Percentiles rank a stretch among this genome's conserved stretches.
Evolutionary conservation across 2,113 vertebrate species (phyloP).

Genomic region (Apus apus): DNA sequence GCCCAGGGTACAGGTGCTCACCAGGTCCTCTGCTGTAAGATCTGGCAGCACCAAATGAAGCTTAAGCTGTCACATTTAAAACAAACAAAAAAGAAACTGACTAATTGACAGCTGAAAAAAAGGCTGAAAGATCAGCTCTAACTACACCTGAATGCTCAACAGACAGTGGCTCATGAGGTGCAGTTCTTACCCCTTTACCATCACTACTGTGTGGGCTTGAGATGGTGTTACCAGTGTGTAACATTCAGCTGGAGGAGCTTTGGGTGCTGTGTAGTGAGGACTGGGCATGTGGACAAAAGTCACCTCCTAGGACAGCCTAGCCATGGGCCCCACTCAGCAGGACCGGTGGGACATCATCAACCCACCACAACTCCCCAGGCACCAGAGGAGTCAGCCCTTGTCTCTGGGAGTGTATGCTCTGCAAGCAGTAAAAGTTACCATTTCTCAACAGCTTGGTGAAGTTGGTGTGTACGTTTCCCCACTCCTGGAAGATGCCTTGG

Average conservation of each 20-base stretch:
- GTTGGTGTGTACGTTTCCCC: not conserved
- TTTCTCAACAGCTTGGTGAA: not conserved
- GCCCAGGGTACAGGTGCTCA: not conserved
- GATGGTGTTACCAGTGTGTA: no score
- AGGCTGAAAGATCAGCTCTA: not conserved
- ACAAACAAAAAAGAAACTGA: no score
- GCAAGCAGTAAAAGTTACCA: not conserved
- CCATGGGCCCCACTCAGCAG: rapidly evolving
- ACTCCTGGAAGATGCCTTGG: not conserved
- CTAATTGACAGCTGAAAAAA: not conserved
- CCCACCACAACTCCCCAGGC: not conserved
- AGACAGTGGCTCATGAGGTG: rapidly evolving
- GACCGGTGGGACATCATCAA: no score
- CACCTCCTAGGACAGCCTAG: not conserved
- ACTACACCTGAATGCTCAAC: not conserved
- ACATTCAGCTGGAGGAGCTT: not conserved
- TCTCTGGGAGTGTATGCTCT: not conserved
- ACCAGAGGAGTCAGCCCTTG: not conserved
- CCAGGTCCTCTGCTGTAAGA: rapidly evolving
- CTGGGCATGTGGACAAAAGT: not conserved
- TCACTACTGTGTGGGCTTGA: rapidly evolving
- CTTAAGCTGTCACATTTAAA: not conserved
- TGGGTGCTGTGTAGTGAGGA: not conserved
- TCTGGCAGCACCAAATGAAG: not conserved
- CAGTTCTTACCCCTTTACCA: not conserved